Conservation (phyloP, 2,888 invertebrate genomes). For the Labia minor region DNA sequence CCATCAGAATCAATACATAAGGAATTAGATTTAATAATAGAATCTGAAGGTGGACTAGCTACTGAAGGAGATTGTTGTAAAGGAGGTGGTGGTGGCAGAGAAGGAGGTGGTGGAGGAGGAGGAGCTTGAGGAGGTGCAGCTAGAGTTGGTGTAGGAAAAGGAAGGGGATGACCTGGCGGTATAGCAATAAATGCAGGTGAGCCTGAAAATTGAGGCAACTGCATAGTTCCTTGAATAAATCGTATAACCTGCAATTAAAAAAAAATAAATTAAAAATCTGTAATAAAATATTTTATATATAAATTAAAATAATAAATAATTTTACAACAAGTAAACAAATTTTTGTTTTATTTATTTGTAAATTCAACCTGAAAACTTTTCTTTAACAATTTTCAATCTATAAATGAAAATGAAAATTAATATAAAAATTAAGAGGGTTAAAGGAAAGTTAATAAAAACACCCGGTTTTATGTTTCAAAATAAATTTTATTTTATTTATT, state of each 20-base stretch:
- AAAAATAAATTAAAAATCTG: slow-evolving; percentile 3
- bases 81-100: slow-evolving; percentile 18
- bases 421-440: no score
- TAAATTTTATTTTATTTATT: no score
- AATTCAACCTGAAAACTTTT: no score
- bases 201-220: slow-evolving; percentile 41
- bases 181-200: slow-evolving; percentile 39
- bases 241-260: slow-evolving; percentile 30
- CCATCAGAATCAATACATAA: not conserved
- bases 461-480: no score
- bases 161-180: slow-evolving; percentile 29
- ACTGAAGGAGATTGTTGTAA: slow-evolving; percentile 20
- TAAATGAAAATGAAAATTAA: no score
- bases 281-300: not conserved
- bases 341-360: no score
- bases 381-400: no score
- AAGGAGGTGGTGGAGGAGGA: slow-evolving; percentile 21
- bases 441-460: no score
- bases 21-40: not conserved
- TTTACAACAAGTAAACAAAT: no score
- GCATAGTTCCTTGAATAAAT: slow-evolving; percentile 33
- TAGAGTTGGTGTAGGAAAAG: slow-evolving; percentile 25
- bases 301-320: no score
- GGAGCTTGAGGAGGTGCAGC: slow-evolving; percentile 24
- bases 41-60: slow-evolving; percentile 20